Evolutionary conservation across 2,797 vertebrate genomes (phyloP).

Genomic region (Phrynocephalus guinanensis): DNA sequence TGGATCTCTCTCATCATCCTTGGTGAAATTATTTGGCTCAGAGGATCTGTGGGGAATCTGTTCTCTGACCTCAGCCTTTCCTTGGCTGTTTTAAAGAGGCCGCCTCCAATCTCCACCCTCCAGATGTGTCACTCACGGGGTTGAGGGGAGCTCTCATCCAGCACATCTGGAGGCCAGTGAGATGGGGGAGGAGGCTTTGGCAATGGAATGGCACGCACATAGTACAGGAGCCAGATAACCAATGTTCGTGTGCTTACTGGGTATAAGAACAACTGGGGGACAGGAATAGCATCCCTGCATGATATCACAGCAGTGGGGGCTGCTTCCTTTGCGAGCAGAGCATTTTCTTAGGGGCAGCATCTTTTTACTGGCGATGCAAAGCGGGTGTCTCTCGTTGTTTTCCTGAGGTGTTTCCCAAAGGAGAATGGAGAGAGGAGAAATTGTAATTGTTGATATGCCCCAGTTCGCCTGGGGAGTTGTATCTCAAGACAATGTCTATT

Average conservation of each 20-base stretch:
- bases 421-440: background rate
- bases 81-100: too few species aligned
- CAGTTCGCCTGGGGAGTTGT: background rate
- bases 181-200: background rate
- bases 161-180: background rate
- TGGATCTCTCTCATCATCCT: too few species aligned
- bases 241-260: background rate
- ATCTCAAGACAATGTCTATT: constrained; percentile 7
- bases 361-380: background rate
- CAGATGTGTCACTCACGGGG: background rate
- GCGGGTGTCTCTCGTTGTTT: background rate
- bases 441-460: constrained; percentile 13
- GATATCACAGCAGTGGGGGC: background rate
- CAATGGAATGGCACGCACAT: background rate
- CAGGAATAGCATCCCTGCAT: background rate
- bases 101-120: too few species aligned
- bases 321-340: background rate
- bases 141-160: background rate
- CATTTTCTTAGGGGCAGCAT: background rate
- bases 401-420: constrained; percentile 3
- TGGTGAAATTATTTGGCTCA: too few species aligned
- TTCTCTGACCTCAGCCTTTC: too few species aligned
- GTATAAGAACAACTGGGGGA: background rate
- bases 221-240: background rate
- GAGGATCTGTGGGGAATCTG: too few species aligned